Base-by-base conservation (phyloP, 2,797 vertebrate genomes). In the Pelochelys cantorii region DNA sequence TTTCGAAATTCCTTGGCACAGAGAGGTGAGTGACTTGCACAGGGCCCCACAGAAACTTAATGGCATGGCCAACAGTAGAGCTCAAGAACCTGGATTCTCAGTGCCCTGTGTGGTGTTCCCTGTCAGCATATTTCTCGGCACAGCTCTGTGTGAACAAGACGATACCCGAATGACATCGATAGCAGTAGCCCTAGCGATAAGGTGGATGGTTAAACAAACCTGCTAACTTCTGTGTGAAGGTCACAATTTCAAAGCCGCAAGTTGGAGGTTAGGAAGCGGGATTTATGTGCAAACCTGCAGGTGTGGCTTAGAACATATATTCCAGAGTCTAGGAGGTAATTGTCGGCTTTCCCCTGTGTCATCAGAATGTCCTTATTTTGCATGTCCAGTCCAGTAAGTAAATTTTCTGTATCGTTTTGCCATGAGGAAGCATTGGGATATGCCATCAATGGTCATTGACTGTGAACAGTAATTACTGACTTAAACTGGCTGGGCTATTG, bases 191-290 rank as follows among this genome's bases (percentile, higher is more conserved):
- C 0, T 55, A 0, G 11, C 7, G 5, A 2, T 4, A 2, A 20
- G 0, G 3, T 0, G 29, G 65, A 11, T 0, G 1, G 81, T 22
- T 31, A 3, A 56, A 1, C 0, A 0, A 2, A 1, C 6, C 74
- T 15, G 14, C 37, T 5, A 2, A 10, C 14, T 4, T 20, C 1
- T 18, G 0, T 3, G 14, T 4, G 27, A 78, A 7, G 15, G 83
- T 2, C 14, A 23, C 20, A 6, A 0, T 0, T 1, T 1, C 20
- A 11, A 29, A 60, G 53, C 59, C 1, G 37, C 1, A 79, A 60
- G 10, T 53, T 18, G 74, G 25, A 27, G 18, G 2, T 2, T 52
- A 3, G n/a, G 5, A 4, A 22, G 12, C 29, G 23, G 10, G 1
- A 3, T 1, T 1, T 1, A 34, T 71, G 17, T 2, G 0, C 0